phyloP scores from a whole-genome alignment of 2,113 vertebrate species.

The Pterocles burchelli region DNA sequence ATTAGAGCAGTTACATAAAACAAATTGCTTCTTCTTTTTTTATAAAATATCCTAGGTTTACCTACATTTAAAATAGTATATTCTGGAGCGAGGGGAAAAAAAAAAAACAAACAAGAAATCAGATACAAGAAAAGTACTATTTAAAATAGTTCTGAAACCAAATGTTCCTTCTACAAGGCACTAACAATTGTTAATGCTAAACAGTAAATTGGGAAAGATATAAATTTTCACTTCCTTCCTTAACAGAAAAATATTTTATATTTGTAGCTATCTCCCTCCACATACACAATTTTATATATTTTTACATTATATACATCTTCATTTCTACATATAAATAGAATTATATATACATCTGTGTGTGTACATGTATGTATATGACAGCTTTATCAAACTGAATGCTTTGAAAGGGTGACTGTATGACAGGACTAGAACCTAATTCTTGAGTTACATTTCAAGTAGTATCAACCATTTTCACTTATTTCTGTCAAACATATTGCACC shows the following conservation, averaged over 20 bases:
- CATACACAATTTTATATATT: background rate
- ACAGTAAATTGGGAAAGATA: background rate
- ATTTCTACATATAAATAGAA: background rate
- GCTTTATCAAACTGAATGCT: background rate
- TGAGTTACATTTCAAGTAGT: background rate
- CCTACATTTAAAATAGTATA: background rate
- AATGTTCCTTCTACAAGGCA: background rate
- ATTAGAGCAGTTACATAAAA: background rate
- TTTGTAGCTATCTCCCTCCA: background rate
- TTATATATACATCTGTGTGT: background rate
- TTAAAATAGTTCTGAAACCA: background rate
- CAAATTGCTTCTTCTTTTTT: background rate
- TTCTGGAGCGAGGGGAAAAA: background rate
- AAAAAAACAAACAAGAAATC: background rate
- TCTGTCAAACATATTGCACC: background rate
- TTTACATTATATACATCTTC: background rate
- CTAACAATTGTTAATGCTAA: background rate
- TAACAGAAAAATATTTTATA: background rate
- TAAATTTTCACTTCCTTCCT: background rate
- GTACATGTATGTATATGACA: background rate
- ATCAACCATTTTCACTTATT: background rate
- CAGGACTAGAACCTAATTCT: background rate
- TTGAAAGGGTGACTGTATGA: background rate
- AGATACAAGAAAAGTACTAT: background rate
- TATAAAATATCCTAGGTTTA: background rate